Conservation (phyloP, 2,113 vertebrate species). For the Oreochromis spilurus region DNA sequence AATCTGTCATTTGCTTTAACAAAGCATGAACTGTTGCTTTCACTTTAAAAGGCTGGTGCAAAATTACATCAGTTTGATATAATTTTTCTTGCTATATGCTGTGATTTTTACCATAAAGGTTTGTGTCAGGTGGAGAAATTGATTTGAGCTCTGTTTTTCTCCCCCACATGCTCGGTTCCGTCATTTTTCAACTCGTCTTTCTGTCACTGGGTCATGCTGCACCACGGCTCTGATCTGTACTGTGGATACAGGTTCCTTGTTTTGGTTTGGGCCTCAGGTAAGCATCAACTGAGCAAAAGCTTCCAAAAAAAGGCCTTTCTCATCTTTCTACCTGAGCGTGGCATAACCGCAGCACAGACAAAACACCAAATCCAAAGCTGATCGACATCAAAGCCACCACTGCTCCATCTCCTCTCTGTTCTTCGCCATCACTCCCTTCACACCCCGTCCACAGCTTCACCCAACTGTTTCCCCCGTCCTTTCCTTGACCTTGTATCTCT, state of each 20-base stretch:
- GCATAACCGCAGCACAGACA: conserved; percentile 51
- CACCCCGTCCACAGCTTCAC: background rate
- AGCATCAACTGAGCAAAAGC: background rate
- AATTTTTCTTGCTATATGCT: conserved; percentile 1
- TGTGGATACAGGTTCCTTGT: conserved; percentile 36
- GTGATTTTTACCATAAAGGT: conserved; percentile 8
- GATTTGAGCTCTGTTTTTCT: conserved; percentile 2
- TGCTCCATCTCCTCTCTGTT: conserved; percentile 13
- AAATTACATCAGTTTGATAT: conserved; percentile 10
- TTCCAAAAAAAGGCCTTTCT: conserved; percentile 7
- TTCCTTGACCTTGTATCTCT: conserved; percentile 33
- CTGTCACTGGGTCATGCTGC: background rate
- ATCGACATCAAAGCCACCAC: conserved; percentile 50
- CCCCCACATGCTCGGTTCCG: conserved; percentile 12
- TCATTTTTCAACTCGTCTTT: background rate
- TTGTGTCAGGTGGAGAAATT: conserved; percentile 19
- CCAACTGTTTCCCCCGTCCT: conserved; percentile 20
- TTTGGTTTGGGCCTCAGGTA: conserved; percentile 21
- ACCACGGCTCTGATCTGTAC: conserved; percentile 1
- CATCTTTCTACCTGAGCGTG: conserved; percentile 43
- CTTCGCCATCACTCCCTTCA: background rate
- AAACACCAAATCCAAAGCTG: conserved; percentile 52
- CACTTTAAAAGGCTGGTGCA: background rate
- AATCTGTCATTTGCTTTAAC: background rate
- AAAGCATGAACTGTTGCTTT: background rate